These are phyloP conservation scores for Tolypeutes matacus DNA, from an alignment of 2,797 vertebrate species.

Conservation along the genomic window DNA sequence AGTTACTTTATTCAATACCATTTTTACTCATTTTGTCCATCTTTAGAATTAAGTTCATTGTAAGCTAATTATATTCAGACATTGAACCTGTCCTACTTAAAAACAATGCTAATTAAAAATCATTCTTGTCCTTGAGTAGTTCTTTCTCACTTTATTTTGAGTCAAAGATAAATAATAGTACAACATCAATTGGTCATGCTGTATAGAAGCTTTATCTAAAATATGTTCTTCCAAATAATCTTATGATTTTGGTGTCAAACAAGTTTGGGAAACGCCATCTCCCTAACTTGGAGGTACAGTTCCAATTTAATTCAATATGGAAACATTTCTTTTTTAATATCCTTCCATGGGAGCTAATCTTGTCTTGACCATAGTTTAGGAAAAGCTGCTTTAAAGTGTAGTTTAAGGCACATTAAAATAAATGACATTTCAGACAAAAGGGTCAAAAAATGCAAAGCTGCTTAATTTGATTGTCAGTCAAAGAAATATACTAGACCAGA, in stretches of 20 bases:
- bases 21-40: background rate
- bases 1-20: background rate
- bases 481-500: background rate
- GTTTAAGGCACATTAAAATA: background rate
- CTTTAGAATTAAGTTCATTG: background rate
- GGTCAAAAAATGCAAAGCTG: background rate
- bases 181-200: background rate
- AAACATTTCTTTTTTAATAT: no score
- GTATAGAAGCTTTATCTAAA: background rate
- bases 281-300: no score
- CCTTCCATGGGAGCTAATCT: no score
- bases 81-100: background rate
- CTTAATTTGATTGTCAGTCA: background rate
- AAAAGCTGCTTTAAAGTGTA: no score
- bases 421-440: background rate
- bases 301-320: no score
- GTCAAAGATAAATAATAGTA: background rate
- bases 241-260: no score
- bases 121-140: background rate
- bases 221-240: no score
- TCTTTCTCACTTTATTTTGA: background rate
- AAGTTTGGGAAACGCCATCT: no score
- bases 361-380: no score
- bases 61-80: background rate
- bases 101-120: background rate